Base-by-base conservation (phyloP, 2,113 vertebrate species). In the Xerus inauris region DNA sequence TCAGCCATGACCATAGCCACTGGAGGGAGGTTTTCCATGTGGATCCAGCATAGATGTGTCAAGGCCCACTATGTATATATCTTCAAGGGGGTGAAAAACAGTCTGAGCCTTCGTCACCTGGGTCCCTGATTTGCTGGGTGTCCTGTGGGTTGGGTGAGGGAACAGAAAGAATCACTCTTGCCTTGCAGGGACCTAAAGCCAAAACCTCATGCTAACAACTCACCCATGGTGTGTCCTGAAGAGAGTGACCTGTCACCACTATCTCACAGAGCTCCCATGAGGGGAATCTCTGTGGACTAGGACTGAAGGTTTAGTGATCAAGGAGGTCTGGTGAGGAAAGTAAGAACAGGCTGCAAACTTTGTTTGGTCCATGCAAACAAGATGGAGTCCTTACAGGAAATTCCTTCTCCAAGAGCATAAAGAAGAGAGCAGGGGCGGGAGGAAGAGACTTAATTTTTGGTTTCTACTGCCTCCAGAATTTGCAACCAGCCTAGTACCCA, bases 331-430 rank as follows among this genome's bases (percentile, higher is more conserved):
- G 28, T 5, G 24, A 64, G n/a, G 20, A 75, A 57, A 42, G 40
- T 9, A 11, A 51, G 5, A 32, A n/a, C 54, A 86, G 22, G 0
- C 17, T 1, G 6, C 51, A 93, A 40, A 57, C 30, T n/a, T 71
- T 24, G 13, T 90, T 73, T 57, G 47, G 69, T 20, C 22, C 17
- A 83, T 20, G 47, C 1, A 42, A 67, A 69, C 35, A 94, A 65
- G 22, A 90, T 90, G 75, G 95, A 86, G 65, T 54, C 38, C 32
- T 91, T 35, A 54, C 24, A 80, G 75, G 45, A 73, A 94, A 35
- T 80, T 6, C 42, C 38, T 80, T 80, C 57, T 32, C 30, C 54
- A 86, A 45, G 8, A 8, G 75, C 54, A 80, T 8, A 94, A 64
- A 89, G 87, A 85, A 45, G 72, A 85, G 24, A 73, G 14, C 17